Conservation (phyloP, 1,140 invertebrate species). For the Coenobita brevimanus region DNA sequence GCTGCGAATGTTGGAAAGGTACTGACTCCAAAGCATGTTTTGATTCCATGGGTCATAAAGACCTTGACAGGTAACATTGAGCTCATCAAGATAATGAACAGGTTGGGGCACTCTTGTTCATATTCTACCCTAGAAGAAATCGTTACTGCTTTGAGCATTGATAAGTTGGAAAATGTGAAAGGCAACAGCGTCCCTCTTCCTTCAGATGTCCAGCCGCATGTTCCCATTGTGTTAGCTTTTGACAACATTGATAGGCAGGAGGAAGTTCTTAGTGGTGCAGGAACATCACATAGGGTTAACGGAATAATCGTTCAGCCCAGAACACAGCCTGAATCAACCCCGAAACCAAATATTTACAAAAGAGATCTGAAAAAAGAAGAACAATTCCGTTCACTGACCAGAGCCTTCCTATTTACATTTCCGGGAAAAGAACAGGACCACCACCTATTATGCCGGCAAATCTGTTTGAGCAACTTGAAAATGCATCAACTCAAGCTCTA, state of each 20-base stretch:
- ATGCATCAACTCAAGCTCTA: neutral
- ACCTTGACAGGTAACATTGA: constrained; percentile 40
- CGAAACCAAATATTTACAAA: neutral
- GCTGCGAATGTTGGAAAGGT: neutral
- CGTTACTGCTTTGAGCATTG: constrained; percentile 19
- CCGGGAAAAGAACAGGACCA: neutral
- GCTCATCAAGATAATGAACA: constrained; percentile 23
- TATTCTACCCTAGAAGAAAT: constrained; percentile 19
- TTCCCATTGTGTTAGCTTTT: neutral
- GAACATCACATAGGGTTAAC: constrained; percentile 17
- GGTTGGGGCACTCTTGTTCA: constrained; percentile 6
- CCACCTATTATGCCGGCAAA: neutral
- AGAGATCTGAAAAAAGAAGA: neutral
- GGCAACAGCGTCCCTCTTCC: neutral
- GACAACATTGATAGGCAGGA: constrained; percentile 38
- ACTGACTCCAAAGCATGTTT: neutral
- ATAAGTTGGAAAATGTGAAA: constrained; percentile 3
- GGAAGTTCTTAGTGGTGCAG: neutral
- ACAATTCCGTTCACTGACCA: neutral
- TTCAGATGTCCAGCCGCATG: neutral
- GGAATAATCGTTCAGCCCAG: neutral
- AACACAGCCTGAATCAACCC: neutral
- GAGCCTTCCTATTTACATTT: neutral
- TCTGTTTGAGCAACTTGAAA: neutral
- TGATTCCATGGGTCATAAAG: constrained; percentile 16